phyloP scores from a whole-genome alignment of 2,888 invertebrate species.

The Iphiclides podalirius region DNA sequence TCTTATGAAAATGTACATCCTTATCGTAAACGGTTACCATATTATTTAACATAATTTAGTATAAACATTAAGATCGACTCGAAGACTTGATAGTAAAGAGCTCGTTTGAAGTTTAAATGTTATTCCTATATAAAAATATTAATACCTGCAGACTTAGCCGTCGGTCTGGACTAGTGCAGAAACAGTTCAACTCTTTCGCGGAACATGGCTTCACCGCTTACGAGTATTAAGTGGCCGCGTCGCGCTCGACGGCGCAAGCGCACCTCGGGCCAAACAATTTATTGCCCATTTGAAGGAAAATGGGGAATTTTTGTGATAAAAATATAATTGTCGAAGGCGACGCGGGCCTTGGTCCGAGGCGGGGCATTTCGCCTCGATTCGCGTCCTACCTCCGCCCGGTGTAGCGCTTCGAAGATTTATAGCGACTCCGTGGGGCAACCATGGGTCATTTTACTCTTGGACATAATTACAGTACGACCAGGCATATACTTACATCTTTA shows the following conservation, averaged over 20 bases:
- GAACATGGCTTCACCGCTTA: constrained; percentile 45
- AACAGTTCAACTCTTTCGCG: constrained; percentile 64
- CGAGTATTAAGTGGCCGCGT: constrained; percentile 51
- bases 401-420: constrained; percentile 15
- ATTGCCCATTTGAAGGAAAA: constrained; percentile 67
- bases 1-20: background rate
- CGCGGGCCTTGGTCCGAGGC: constrained; percentile 30
- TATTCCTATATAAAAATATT: background rate
- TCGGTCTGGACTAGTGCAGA: constrained; percentile 24
- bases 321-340: constrained; percentile 43
- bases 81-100: too few relatives aligned
- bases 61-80: too few relatives aligned
- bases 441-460: too few relatives aligned
- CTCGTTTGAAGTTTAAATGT: background rate
- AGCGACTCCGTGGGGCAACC: constrained; percentile 4
- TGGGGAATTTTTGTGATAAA: constrained; percentile 55
- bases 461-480: too few relatives aligned
- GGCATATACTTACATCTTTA: too few relatives aligned
- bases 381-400: constrained; percentile 7
- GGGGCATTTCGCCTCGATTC: constrained; percentile 35
- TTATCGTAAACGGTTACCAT: background rate
- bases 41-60: too few relatives aligned
- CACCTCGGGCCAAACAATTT: constrained; percentile 58
- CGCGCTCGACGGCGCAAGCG: constrained; percentile 51
- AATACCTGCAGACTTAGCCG: background rate